These are phyloP conservation scores for Galerucella calmariensis DNA, from an alignment of 2,888 invertebrate genomes.

Conservation along the genomic window DNA sequence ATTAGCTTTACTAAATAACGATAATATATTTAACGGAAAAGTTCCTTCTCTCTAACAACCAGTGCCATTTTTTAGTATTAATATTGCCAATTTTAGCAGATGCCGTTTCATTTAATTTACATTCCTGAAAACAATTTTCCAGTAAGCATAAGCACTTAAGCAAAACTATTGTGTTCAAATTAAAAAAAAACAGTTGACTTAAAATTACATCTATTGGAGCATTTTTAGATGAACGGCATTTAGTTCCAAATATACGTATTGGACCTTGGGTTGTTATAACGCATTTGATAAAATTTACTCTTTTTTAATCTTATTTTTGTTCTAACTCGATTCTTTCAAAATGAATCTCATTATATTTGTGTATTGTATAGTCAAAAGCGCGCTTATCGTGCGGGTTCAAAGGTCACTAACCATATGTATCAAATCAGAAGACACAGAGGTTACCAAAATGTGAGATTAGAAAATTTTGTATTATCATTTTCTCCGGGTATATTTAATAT, in stretches of 20 bases:
- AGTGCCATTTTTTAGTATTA: conserved; percentile 23
- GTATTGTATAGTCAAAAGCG: neutral
- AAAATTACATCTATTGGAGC: neutral
- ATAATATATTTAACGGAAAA: neutral
- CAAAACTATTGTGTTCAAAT: neutral
- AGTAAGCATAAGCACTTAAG: neutral
- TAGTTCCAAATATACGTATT: no score
- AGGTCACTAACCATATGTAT: no score
- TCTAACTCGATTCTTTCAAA: no score
- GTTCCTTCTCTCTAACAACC: conserved; percentile 16
- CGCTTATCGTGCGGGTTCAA: no score
- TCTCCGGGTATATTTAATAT: no score
- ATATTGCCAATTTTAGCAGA: neutral
- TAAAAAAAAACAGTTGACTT: no score
- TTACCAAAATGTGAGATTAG: no score
- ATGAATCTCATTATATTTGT: neutral
- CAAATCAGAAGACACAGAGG: no score
- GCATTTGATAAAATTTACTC: neutral
- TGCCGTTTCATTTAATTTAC: neutral
- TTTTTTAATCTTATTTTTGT: neutral
- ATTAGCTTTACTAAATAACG: conserved; percentile 1
- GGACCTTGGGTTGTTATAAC: neutral
- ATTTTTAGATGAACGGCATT: neutral
- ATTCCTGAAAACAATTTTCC: neutral
- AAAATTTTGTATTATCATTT: no score